These are phyloP conservation scores for Acanthococcus lagerstroemiae DNA, from an alignment of 2,888 invertebrate genomes.

Conservation along the genomic window DNA sequence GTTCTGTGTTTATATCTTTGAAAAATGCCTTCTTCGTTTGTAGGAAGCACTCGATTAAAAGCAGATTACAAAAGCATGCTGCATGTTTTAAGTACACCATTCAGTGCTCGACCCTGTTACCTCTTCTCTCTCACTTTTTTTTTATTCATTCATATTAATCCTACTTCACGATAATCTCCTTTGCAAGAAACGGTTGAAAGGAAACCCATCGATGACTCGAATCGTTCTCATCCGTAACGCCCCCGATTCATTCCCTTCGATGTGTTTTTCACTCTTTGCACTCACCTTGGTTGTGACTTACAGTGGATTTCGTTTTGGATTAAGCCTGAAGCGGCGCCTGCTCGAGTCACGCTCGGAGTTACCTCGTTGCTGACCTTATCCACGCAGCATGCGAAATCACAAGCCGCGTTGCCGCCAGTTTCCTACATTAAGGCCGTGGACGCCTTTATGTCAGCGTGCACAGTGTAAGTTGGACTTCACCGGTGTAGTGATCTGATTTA, in stretches of 20 bases:
- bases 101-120: no score
- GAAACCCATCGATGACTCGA: no score
- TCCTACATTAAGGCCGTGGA: constrained; percentile 88
- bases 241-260: no score
- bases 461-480: constrained; percentile 52
- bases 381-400: constrained; percentile 87
- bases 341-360: constrained; percentile 82
- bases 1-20: no score
- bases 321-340: constrained; percentile 87
- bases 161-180: not conserved
- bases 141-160: not conserved
- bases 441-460: constrained; percentile 86
- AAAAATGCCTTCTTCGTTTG: no score
- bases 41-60: no score
- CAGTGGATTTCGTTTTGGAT: constrained; percentile 94
- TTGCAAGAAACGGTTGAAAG: not conserved
- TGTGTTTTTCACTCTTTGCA: no score
- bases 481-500: no score
- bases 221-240: no score
- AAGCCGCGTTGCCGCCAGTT: constrained; percentile 84
- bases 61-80: not conserved
- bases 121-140: not conserved
- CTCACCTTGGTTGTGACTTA: constrained; percentile 38
- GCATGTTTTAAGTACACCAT: not conserved
- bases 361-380: constrained; percentile 79